Percentiles rank a stretch among this genome's conserved stretches.
phyloP scores from a whole-genome alignment of 1,140 invertebrate species.

The Eueides isabella region DNA sequence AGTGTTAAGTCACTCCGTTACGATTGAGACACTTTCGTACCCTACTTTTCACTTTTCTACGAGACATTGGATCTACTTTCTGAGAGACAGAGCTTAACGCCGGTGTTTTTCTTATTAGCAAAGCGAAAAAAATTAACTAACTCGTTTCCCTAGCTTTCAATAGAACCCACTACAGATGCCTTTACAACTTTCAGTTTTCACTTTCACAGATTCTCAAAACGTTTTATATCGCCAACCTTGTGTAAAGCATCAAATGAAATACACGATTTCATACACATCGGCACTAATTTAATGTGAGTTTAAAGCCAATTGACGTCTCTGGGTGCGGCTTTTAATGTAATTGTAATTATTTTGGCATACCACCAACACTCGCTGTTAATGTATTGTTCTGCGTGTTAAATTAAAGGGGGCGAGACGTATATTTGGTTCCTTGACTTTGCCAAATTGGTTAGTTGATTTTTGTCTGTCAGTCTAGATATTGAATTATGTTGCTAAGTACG shows the following conservation, averaged over 20 bases:
- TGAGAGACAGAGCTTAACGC: too few relatives aligned
- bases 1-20: too few relatives aligned
- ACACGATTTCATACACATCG: background rate
- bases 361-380: background rate
- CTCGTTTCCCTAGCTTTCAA: too few relatives aligned
- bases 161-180: too few relatives aligned
- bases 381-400: background rate
- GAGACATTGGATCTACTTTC: too few relatives aligned
- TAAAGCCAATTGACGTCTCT: background rate
- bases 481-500: background rate
- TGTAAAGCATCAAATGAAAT: background rate
- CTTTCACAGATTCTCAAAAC: too few relatives aligned
- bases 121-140: too few relatives aligned
- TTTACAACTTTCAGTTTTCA: too few relatives aligned
- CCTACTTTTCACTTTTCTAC: too few relatives aligned
- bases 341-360: constrained; percentile 5
- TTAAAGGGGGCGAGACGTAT: background rate
- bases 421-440: background rate
- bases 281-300: background rate
- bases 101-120: too few relatives aligned
- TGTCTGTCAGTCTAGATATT: background rate
- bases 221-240: too few relatives aligned
- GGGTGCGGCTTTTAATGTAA: background rate
- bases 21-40: too few relatives aligned
- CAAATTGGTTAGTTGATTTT: background rate